Conservation (phyloP, 2,113 vertebrate genomes). For the Sander lucioperca region DNA sequence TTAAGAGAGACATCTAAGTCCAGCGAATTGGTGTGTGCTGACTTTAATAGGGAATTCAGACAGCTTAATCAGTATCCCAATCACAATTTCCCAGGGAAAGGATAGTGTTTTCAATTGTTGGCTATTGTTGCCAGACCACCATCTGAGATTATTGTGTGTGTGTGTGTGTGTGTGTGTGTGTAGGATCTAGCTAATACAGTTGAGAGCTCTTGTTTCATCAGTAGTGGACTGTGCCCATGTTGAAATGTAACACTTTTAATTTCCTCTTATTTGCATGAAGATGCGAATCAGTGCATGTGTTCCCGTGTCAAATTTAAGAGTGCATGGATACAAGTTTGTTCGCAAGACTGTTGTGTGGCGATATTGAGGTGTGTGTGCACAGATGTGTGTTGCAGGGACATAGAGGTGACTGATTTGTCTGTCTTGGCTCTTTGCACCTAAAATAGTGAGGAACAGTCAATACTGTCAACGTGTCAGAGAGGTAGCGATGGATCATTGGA, state of each 20-base stretch:
- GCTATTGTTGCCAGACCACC: conserved; percentile 47
- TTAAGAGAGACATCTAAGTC: conserved; percentile 30
- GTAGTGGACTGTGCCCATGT: neutral
- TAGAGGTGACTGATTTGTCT: neutral
- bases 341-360: neutral
- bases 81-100: conserved; percentile 32
- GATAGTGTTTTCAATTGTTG: conserved; percentile 39
- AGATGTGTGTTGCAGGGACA: neutral
- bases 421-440: neutral
- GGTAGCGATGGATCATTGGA: neutral
- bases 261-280: neutral
- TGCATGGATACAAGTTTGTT: neutral
- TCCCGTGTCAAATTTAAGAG: too few relatives aligned
- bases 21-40: conserved; percentile 31
- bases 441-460: too few relatives aligned
- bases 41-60: conserved; percentile 33
- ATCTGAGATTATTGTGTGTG: conserved; percentile 6
- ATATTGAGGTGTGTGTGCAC: neutral
- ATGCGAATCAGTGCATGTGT: neutral
- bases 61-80: conserved; percentile 38
- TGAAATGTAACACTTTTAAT: conserved; percentile 31
- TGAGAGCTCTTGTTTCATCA: conserved; percentile 18
- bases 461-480: neutral
- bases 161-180: conserved; percentile 3
- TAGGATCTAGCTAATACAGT: conserved; percentile 7